Evolutionary conservation across 2,888 invertebrate species (phyloP).

Genomic region (Hypomecis punctinalis): DNA sequence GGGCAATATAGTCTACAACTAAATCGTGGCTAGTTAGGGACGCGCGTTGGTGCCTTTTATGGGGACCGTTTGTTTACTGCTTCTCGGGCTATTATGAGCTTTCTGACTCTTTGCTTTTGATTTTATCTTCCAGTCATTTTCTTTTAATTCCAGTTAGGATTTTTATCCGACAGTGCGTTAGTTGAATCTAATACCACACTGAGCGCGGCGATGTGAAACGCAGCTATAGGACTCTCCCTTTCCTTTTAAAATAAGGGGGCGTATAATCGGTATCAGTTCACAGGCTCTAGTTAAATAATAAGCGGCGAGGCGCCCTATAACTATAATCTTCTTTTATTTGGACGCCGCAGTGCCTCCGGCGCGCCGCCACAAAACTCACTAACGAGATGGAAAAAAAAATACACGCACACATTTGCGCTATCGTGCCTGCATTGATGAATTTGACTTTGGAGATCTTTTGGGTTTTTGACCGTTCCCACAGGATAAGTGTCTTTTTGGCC

Average conservation of each 20-base stretch:
- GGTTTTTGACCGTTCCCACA: slow-evolving; percentile 50
- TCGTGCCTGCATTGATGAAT: slow-evolving; percentile 66
- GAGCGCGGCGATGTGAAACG: slow-evolving; percentile 46
- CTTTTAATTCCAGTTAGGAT: neutral
- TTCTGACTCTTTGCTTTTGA: slow-evolving; percentile 3
- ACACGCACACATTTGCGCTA: slow-evolving; percentile 66
- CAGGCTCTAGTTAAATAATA: slow-evolving; percentile 81
- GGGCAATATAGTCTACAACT: slow-evolving; percentile 72
- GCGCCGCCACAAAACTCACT: slow-evolving; percentile 71
- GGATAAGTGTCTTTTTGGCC: slow-evolving; percentile 23
- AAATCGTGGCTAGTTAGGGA: slow-evolving; percentile 72
- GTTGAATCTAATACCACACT: slow-evolving; percentile 23
- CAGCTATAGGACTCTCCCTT: slow-evolving; percentile 52
- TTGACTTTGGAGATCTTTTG: slow-evolving; percentile 57
- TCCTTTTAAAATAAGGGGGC: slow-evolving; percentile 64
- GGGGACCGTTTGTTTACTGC: slow-evolving; percentile 34
- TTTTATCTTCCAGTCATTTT: neutral
- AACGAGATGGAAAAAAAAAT: slow-evolving; percentile 74
- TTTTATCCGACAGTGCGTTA: slow-evolving; percentile 5
- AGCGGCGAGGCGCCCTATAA: slow-evolving; percentile 77
- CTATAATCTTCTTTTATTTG: slow-evolving; percentile 81
- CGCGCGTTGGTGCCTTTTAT: slow-evolving; percentile 43
- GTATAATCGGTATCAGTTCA: slow-evolving; percentile 73
- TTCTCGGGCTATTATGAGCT: slow-evolving; percentile 32
- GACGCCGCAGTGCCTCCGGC: slow-evolving; percentile 66